Evolutionary conservation across 2,113 vertebrate species (phyloP).

Genomic region (Forbesichthys agassizii): DNA sequence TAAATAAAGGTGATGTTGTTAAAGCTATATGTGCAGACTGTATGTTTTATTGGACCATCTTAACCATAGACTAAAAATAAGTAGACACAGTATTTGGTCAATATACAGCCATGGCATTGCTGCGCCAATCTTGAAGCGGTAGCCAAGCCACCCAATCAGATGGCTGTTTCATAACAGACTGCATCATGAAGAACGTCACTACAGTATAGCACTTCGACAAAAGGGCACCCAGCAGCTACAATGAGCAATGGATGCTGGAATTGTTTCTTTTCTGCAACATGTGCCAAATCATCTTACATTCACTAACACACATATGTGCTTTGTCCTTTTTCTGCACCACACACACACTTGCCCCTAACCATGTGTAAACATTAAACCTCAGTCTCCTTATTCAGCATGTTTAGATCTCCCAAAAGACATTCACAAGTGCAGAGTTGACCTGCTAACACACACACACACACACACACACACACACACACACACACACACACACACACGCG

Average conservation of each 20-base stretch:
- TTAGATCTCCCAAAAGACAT: background rate
- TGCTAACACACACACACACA: slow-evolving; percentile 7
- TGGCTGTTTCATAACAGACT: too few species aligned
- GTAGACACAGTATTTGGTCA: too few species aligned
- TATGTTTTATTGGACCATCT: too few species aligned
- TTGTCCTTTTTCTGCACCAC: background rate
- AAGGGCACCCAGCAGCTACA: background rate
- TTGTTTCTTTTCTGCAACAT: background rate
- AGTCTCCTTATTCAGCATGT: slow-evolving; percentile 25
- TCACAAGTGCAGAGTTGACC: background rate
- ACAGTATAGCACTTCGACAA: background rate
- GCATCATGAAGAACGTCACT: too few species aligned
- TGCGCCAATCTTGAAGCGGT: too few species aligned
- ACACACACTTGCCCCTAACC: background rate
- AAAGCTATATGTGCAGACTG: too few species aligned
- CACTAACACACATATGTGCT: background rate
- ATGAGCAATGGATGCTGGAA: background rate
- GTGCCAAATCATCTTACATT: slow-evolving; percentile 4
- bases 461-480: background rate
- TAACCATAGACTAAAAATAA: too few species aligned
- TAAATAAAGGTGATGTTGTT: too few species aligned
- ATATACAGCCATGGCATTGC: too few species aligned
- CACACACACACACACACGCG: slow-evolving; percentile 5
- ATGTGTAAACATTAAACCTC: background rate
- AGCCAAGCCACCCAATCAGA: too few species aligned